Evolutionary conservation across 2,113 vertebrate genomes (phyloP).

Genomic region (Gila orcuttii): DNA sequence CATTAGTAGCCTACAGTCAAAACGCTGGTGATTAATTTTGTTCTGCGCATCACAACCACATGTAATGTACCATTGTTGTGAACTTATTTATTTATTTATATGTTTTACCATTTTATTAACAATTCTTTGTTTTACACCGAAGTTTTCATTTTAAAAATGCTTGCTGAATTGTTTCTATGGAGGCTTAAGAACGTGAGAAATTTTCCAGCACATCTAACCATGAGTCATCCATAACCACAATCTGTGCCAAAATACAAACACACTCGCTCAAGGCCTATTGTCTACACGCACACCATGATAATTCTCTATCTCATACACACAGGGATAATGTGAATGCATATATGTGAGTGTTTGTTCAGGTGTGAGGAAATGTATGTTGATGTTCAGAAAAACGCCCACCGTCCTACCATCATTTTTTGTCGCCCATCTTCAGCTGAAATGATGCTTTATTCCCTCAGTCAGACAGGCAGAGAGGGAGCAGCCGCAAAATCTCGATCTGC

Average conservation of each 20-base stretch:
- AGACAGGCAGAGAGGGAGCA: conserved; percentile 32
- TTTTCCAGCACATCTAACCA: conserved; percentile 56
- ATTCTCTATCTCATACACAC: conserved; percentile 65
- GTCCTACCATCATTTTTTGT: conserved; percentile 50
- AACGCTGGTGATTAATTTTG: neutral
- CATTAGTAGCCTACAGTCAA: neutral
- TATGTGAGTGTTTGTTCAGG: conserved; percentile 28
- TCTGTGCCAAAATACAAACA: conserved; percentile 67
- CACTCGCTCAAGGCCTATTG: conserved; percentile 65
- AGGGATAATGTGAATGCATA: neutral
- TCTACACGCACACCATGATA: conserved; percentile 67
- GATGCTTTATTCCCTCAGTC: conserved; percentile 45
- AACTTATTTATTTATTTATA: neutral
- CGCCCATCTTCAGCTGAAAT: conserved; percentile 35
- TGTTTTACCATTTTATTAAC: neutral
- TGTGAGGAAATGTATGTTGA: conserved; percentile 33
- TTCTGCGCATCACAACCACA: neutral
- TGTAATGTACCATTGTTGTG: neutral
- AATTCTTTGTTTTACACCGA: neutral
- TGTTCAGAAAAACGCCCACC: conserved; percentile 43
- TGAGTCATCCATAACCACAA: conserved; percentile 73
- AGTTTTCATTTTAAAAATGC: neutral
- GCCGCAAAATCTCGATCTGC: conserved; percentile 53
- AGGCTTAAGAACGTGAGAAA: conserved; percentile 65
- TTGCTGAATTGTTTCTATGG: neutral